phyloP scores from a whole-genome alignment of 2,113 vertebrate genomes.

The Oryzias woworae region DNA sequence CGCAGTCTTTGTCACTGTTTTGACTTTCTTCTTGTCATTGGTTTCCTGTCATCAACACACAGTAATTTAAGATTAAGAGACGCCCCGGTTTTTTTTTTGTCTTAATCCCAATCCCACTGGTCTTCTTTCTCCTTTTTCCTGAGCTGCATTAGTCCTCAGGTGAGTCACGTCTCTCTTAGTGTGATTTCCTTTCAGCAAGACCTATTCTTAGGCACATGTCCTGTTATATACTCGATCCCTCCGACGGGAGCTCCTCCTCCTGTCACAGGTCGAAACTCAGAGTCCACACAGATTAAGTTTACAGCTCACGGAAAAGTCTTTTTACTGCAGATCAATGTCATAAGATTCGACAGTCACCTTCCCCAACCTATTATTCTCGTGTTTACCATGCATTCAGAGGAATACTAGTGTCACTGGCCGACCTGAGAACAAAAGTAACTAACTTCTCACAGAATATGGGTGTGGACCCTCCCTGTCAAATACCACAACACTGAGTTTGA shows the following conservation, averaged over 20 bases:
- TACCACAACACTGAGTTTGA: no score
- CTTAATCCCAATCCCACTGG: neutral
- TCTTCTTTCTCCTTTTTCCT: neutral
- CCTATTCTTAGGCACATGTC: slow-evolving; percentile 69
- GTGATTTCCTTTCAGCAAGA: slow-evolving; percentile 13
- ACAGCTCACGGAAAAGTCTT: slow-evolving; percentile 10
- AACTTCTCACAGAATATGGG: no score
- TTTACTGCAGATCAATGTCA: neutral
- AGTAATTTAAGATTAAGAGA: neutral
- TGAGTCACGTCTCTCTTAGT: neutral
- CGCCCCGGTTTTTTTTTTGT: neutral
- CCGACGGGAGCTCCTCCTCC: slow-evolving; percentile 54
- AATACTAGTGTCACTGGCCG: no score
- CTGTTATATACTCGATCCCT: slow-evolving; percentile 64
- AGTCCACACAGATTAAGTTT: slow-evolving; percentile 48
- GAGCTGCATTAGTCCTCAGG: neutral
- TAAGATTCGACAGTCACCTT: no score
- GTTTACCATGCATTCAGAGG: no score
- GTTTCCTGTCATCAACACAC: slow-evolving; percentile 60
- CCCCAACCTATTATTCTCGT: no score
- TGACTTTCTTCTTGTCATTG: slow-evolving; percentile 52
- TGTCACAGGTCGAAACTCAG: slow-evolving; percentile 27
- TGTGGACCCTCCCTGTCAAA: no score
- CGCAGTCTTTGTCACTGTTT: slow-evolving; percentile 34
- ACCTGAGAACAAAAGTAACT: no score